phyloP scores from a whole-genome alignment of 2,113 vertebrate genomes.

The Eulemur macaco region DNA sequence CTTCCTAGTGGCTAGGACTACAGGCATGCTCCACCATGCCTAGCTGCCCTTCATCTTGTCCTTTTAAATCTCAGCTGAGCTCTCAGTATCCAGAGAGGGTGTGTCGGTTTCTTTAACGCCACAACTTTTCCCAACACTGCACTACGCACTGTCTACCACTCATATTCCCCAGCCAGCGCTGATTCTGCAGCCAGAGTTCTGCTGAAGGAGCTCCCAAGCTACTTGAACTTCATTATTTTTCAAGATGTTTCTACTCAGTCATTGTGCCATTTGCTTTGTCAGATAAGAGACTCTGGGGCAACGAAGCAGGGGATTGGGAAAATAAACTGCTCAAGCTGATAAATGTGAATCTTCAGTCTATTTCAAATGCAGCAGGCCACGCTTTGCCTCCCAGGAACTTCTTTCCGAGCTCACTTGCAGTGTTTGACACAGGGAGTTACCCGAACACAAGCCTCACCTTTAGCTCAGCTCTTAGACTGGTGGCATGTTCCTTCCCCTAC shows the following conservation, averaged over 20 bases:
- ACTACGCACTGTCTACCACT: background rate
- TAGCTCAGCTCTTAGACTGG: background rate
- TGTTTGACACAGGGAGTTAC: background rate
- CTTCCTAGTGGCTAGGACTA: too few species aligned
- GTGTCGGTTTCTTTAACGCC: background rate
- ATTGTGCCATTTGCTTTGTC: background rate
- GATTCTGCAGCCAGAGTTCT: background rate
- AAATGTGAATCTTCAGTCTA: background rate
- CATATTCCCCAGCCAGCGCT: background rate
- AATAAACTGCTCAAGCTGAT: background rate
- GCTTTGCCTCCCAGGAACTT: background rate
- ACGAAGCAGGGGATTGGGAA: background rate
- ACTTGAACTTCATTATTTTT: background rate
- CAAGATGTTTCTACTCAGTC: background rate
- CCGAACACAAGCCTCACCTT: background rate
- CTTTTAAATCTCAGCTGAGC: background rate
- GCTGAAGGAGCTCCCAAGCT: background rate
- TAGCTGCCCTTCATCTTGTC: background rate
- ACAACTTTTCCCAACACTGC: too few species aligned
- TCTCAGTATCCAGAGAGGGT: background rate
- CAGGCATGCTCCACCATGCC: too few species aligned
- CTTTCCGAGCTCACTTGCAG: background rate
- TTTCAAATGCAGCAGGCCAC: background rate
- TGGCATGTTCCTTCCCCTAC: background rate
- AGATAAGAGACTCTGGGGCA: background rate